Evolutionary conservation across 2,797 vertebrate species (phyloP).

Genomic region (Otolemur crassicaudatus): DNA sequence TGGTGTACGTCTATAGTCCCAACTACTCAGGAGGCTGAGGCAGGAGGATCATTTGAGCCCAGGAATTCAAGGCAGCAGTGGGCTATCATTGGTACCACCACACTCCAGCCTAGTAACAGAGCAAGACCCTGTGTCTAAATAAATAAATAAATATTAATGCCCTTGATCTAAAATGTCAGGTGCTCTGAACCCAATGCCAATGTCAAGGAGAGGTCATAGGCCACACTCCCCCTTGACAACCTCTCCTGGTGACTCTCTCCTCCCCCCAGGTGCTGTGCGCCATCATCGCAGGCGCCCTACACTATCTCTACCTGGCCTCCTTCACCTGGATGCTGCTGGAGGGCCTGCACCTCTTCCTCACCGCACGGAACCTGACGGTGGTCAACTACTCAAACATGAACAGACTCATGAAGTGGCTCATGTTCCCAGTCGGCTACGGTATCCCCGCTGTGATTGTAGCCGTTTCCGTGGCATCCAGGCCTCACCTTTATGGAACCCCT

Average conservation of each 20-base stretch:
- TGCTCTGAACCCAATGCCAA: neutral
- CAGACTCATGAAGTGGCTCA: conserved; percentile 80
- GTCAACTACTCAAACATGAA: conserved; percentile 87
- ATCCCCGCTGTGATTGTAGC: conserved; percentile 86
- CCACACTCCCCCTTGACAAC: neutral
- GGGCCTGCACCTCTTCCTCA: conserved; percentile 81
- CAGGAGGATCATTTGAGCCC: neutral
- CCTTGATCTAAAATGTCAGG: neutral
- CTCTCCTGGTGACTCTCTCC: conserved; percentile 67
- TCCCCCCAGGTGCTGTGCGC: conserved; percentile 76
- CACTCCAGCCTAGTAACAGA: neutral
- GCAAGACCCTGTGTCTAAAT: neutral
- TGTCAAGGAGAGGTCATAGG: neutral
- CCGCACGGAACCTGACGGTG: conserved; percentile 87
- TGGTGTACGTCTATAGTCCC: neutral
- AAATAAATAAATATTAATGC: neutral
- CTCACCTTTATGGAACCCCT: conserved; percentile 85
- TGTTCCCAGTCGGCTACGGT: conserved; percentile 88
- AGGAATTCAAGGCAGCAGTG: neutral
- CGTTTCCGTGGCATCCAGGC: conserved; percentile 83
- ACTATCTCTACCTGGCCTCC: conserved; percentile 82
- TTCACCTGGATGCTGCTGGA: conserved; percentile 86
- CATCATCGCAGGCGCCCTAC: conserved; percentile 67
- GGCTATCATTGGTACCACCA: neutral
- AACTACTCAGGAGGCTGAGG: neutral